Evolutionary conservation across 37 sponge, comb jelly and placozoan species (phyloP).

Genomic region (Diacarnus erythraeanus): DNA sequence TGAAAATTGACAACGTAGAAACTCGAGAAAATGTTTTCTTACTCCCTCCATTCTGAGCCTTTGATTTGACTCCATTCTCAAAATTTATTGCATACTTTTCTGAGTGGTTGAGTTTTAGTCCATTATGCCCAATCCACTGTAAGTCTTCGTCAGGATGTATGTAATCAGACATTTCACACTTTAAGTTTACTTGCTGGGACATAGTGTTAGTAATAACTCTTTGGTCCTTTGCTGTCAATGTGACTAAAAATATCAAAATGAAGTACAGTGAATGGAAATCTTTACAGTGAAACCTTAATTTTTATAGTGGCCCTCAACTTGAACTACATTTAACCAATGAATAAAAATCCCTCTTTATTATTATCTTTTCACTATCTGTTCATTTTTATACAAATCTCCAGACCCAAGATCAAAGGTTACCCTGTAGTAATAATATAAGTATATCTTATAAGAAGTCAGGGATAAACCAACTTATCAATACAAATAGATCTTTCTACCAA

Average conservation of each 20-base stretch:
- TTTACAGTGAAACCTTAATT: too few relatives aligned
- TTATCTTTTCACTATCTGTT: too few relatives aligned
- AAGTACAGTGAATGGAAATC: too few relatives aligned
- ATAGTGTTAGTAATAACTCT: background rate
- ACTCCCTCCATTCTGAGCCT: background rate
- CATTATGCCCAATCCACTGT: background rate
- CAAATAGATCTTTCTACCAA: too few relatives aligned
- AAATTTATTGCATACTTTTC: background rate
- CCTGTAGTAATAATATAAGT: too few relatives aligned
- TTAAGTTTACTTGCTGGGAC: background rate
- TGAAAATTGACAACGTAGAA: background rate
- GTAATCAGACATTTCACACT: conserved; percentile 6
- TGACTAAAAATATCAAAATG: background rate
- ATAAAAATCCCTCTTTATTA: too few relatives aligned
- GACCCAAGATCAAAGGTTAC: too few relatives aligned
- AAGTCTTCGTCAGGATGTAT: conserved; percentile 1
- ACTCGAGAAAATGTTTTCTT: background rate
- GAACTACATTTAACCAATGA: too few relatives aligned
- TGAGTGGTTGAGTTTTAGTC: background rate
- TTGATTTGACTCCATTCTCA: background rate
- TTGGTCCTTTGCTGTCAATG: background rate
- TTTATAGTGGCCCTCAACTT: too few relatives aligned
- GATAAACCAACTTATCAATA: too few relatives aligned
- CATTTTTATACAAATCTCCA: too few relatives aligned
- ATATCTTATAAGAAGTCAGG: too few relatives aligned